Base-by-base conservation (phyloP, 2,797 vertebrate species). In the Acrossocheilus wenchowensis region DNA sequence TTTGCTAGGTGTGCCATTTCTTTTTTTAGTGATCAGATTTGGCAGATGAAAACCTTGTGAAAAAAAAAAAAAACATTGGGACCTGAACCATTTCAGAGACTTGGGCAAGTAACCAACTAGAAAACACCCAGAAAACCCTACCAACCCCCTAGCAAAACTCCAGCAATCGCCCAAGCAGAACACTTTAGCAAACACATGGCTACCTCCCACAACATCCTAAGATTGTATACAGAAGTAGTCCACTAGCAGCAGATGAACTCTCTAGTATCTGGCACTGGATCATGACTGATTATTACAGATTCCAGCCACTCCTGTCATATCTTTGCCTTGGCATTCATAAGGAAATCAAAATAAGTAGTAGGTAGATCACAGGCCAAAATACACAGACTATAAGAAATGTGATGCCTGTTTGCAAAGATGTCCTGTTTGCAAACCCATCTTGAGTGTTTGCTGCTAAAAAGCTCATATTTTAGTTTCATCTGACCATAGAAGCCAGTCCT, bases 251-350 rank as follows among this genome's bases (percentile, higher is more conserved):
- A 66, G 64, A 66, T 73, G 54, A 79, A 43, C 68, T 30, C 11
- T 23, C 6, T 48, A 43, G 34, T 87, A 54, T 50, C 48, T 80
- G 82, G 52, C 43, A 60, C 30, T 41, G 48, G 23, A 45, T 54
- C 39, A 62, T 50, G 26, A 81, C 34, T 57, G 71, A 74, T 80
- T 66, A 50, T 60, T 81, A 62, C 23, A 73, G 82, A 84, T 50
- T 41, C 62, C 68, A 73, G 62, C 26, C 69, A 54, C 45, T 30
- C 17, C 82, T 87, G 60, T 36, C 48, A 62, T 74, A n/a, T 75
- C 69, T 81, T 73, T 68, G 17, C 43, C 39, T 80, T 84, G 82
- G 82, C 78, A 84, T 34, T 39, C 26, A 43, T 2, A 41, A 8
- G 10, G 6, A 73, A 30, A 50, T 50, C 19, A 36, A 87, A 62